These are phyloP conservation scores for Nothocercus nigrocapillus DNA, from an alignment of 2,113 vertebrate species.

Conservation along the genomic window DNA sequence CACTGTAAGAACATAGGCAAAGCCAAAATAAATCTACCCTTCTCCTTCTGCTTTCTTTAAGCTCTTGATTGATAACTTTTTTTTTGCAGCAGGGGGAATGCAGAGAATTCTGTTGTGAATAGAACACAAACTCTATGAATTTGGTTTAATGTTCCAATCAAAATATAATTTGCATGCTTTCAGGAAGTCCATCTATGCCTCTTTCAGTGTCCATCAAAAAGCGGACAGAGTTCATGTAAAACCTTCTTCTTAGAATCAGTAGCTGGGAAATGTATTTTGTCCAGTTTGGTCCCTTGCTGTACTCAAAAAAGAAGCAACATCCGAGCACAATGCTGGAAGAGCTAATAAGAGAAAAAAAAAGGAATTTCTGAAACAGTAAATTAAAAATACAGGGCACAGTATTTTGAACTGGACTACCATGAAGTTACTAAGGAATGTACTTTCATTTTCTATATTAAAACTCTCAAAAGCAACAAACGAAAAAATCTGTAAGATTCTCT, in stretches of 20 bases:
- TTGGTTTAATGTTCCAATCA: not conserved
- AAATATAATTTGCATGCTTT: constrained; percentile 20
- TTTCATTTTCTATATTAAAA: not conserved
- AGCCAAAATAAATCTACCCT: constrained; percentile 42
- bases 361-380: not conserved
- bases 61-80: not conserved
- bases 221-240: not conserved
- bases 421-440: not conserved
- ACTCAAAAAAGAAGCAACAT: not conserved
- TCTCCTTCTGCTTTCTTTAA: constrained; percentile 20
- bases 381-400: not conserved
- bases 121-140: not conserved
- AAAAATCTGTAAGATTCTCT: not conserved
- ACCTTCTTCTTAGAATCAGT: not conserved
- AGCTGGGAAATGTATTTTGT: constrained; percentile 32
- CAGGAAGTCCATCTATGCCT: not conserved
- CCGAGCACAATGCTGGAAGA: not conserved
- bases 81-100: too few relatives aligned
- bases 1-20: not conserved
- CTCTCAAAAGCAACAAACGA: not conserved
- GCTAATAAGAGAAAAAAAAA: not conserved
- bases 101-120: not conserved
- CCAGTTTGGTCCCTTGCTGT: not conserved
- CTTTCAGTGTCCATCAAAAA: not conserved
- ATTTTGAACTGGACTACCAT: not conserved